A percentile compares a stretch with the other conserved stretches of the same genome.
phyloP scores from a whole-genome alignment of 2,888 invertebrate genomes.

The Calameuta idolon region DNA sequence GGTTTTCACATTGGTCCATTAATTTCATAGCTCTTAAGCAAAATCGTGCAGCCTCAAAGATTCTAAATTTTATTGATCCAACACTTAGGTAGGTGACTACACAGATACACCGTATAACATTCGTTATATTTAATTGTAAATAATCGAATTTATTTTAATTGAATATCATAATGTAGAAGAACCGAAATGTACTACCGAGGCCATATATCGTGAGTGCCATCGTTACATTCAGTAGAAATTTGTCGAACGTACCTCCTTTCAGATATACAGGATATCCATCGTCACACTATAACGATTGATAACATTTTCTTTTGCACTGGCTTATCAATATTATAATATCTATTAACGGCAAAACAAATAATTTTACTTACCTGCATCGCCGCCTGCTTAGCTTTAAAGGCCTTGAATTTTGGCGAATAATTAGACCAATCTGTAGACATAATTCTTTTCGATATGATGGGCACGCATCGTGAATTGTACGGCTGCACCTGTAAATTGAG shows the following conservation, averaged over 20 bases:
- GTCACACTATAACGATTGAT: slow-evolving; percentile 68
- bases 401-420: slow-evolving; percentile 26
- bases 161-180: background rate
- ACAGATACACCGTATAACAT: background rate
- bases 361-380: slow-evolving; percentile 46
- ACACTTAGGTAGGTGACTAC: background rate
- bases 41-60: background rate
- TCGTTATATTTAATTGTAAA: background rate
- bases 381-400: slow-evolving; percentile 46
- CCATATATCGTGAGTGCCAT: slow-evolving; percentile 12
- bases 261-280: slow-evolving; percentile 73
- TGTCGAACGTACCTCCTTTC: slow-evolving; percentile 72
- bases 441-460: background rate
- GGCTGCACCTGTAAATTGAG: background rate
- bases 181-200: background rate
- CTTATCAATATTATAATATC: background rate
- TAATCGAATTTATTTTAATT: background rate
- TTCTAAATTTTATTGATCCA: background rate
- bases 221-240: slow-evolving; percentile 53
- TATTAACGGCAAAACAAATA: background rate
- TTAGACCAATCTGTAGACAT: background rate
- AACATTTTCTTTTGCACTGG: background rate
- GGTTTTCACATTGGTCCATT: slow-evolving; percentile 6
- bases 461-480: background rate
- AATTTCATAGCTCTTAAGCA: background rate